phyloP scores from a whole-genome alignment of 2,888 invertebrate genomes.

The Plutella xylostella region DNA sequence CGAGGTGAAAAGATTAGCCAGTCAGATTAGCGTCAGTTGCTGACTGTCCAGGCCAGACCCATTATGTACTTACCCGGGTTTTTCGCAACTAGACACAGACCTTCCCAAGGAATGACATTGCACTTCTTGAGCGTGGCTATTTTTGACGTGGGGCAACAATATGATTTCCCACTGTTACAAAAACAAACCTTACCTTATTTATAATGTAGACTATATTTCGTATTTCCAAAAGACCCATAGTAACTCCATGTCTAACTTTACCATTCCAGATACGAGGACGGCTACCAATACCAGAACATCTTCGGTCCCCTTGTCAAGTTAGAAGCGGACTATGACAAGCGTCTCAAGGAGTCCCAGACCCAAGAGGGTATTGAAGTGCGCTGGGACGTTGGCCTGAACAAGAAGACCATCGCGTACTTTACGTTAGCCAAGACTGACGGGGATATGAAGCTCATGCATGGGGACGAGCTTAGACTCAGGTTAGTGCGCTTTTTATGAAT shows the following conservation, averaged over 20 bases:
- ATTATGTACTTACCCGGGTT: too few relatives aligned
- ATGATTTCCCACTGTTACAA: too few relatives aligned
- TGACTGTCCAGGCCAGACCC: too few relatives aligned
- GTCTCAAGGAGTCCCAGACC: conserved; percentile 97
- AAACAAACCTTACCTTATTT: too few relatives aligned
- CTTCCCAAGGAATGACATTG: too few relatives aligned
- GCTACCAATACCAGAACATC: conserved; percentile 98
- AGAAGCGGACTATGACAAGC: conserved; percentile 98
- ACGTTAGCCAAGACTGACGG: conserved; percentile 97
- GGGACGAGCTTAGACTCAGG: conserved; percentile 94
- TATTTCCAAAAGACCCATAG: neutral
- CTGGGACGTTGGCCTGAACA: conserved; percentile 98
- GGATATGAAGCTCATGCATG: conserved; percentile 99
- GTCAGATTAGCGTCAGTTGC: too few relatives aligned
- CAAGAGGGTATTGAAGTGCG: conserved; percentile 98
- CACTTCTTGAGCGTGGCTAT: too few relatives aligned
- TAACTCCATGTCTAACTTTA: conserved; percentile 15
- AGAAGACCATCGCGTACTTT: conserved; percentile 98
- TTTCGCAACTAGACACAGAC: too few relatives aligned
- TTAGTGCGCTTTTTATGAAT: too few relatives aligned
- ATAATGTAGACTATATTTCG: neutral
- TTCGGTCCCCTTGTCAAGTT: conserved; percentile 97
- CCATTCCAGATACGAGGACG: conserved; percentile 88
- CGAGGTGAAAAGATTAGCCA: too few relatives aligned
- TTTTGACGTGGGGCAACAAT: too few relatives aligned